These are phyloP conservation scores for Drosophila tripunctata DNA, from an alignment of 2,888 invertebrate genomes.

Conservation along the genomic window DNA sequence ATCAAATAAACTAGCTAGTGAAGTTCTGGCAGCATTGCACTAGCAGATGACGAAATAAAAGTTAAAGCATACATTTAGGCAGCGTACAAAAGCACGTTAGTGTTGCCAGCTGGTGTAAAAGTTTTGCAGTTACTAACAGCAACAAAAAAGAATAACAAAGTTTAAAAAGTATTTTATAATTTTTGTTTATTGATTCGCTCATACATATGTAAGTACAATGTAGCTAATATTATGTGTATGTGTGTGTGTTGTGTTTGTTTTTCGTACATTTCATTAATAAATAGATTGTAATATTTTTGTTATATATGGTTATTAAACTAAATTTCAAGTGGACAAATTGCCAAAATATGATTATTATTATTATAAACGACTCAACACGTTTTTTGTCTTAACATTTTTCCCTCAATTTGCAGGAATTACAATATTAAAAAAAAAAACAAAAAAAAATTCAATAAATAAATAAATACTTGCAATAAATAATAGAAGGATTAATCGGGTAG, in stretches of 20 bases:
- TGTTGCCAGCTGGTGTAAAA: not conserved
- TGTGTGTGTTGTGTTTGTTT: slow-evolving; percentile 20
- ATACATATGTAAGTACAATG: slow-evolving; percentile 42
- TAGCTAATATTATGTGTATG: slow-evolving; percentile 34
- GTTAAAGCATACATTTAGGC: not conserved
- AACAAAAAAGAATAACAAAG: not conserved
- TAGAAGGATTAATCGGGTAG: slow-evolving; percentile 6
- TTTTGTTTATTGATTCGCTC: slow-evolving; percentile 54
- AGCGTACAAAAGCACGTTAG: too few relatives aligned
- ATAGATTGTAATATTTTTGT: slow-evolving; percentile 37
- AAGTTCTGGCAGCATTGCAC: not conserved
- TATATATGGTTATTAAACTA: slow-evolving; percentile 24
- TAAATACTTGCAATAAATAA: slow-evolving; percentile 44
- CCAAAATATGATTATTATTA: slow-evolving; percentile 11
- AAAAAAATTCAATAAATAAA: slow-evolving; percentile 44
- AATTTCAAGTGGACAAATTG: slow-evolving; percentile 7
- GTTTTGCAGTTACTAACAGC: too few relatives aligned
- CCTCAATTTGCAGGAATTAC: slow-evolving; percentile 54
- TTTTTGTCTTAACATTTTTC: slow-evolving; percentile 38
- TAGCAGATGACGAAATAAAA: not conserved
- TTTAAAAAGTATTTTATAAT: slow-evolving; percentile 14
- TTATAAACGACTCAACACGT: slow-evolving; percentile 57
- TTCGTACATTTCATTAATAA: slow-evolving; percentile 37
- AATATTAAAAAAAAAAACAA: slow-evolving; percentile 48
- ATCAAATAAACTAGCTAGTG: not conserved